Evolutionary conservation across 2,113 vertebrate species (phyloP).

Genomic region (Calidris pugnax): DNA sequence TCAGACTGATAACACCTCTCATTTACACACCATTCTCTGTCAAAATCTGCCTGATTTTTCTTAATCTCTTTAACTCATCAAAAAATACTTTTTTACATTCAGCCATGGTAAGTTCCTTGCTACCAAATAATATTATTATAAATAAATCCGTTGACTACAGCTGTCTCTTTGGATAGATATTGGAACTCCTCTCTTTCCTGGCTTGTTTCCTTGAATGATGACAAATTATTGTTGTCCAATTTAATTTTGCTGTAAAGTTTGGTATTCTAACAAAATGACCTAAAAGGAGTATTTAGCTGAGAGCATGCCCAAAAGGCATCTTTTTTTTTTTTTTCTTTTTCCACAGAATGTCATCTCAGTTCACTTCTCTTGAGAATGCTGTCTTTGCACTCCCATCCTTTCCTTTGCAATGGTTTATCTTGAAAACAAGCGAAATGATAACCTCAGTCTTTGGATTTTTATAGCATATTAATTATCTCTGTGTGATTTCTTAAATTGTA

Average conservation of each 20-base stretch:
- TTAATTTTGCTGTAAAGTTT: conserved; percentile 69
- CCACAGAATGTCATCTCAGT: neutral
- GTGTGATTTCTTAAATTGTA: conserved; percentile 1
- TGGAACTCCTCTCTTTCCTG: conserved; percentile 22
- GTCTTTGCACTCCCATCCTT: conserved; percentile 19
- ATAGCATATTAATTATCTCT: conserved; percentile 6
- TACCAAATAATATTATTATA: conserved; percentile 81
- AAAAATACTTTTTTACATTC: conserved; percentile 82
- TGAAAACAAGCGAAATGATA: conserved; percentile 24
- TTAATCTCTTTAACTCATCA: conserved; percentile 86
- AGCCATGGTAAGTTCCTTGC: conserved; percentile 74
- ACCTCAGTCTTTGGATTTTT: neutral
- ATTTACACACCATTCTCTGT: conserved; percentile 89
- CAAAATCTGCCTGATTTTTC: conserved; percentile 82
- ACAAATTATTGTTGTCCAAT: conserved; percentile 61
- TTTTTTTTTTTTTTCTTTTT: neutral
- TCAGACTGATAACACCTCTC: conserved; percentile 85
- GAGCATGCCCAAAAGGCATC: neutral
- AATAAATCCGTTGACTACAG: conserved; percentile 76
- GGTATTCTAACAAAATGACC: conserved; percentile 28
- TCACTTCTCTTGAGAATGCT: conserved; percentile 36
- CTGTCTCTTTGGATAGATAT: conserved; percentile 73
- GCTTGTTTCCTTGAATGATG: conserved; percentile 54
- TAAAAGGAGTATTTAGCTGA: conserved; percentile 48
- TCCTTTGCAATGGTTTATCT: conserved; percentile 15